These are phyloP conservation scores for Tetrao urogallus DNA, from an alignment of 2,113 vertebrate genomes.

Conservation along the genomic window DNA sequence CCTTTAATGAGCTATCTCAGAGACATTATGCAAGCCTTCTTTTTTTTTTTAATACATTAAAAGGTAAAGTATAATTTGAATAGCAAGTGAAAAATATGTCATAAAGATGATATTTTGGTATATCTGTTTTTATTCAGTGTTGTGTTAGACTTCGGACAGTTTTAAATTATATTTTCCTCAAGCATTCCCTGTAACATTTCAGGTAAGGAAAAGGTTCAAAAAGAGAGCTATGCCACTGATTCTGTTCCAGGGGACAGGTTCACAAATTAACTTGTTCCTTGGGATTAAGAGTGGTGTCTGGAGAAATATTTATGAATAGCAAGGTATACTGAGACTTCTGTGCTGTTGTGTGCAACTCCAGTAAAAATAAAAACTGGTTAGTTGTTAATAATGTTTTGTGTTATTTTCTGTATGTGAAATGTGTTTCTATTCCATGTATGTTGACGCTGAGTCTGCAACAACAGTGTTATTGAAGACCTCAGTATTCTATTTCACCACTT, in stretches of 20 bases:
- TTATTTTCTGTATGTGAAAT: neutral
- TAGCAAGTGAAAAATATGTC: neutral
- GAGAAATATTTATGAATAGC: neutral
- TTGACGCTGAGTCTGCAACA: neutral
- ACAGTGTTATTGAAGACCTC: neutral
- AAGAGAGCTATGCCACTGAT: neutral
- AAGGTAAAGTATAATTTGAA: neutral
- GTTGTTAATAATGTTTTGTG: neutral
- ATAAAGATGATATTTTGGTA: neutral
- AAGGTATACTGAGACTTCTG: neutral
- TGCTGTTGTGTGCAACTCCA: neutral
- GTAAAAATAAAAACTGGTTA: neutral
- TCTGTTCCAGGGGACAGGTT: neutral
- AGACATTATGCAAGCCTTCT: neutral
- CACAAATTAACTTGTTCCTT: conserved; percentile 27
- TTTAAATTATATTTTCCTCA: neutral
- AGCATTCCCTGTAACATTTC: neutral
- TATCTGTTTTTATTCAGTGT: neutral
- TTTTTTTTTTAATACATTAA: neutral
- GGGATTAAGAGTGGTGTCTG: neutral
- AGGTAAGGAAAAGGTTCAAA: neutral
- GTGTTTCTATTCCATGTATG: neutral
- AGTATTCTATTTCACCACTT: neutral
- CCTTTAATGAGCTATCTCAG: neutral
- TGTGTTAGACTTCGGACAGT: neutral